Evolutionary conservation across 2,888 invertebrate genomes (phyloP).

Genomic region (Thumatha senex): DNA sequence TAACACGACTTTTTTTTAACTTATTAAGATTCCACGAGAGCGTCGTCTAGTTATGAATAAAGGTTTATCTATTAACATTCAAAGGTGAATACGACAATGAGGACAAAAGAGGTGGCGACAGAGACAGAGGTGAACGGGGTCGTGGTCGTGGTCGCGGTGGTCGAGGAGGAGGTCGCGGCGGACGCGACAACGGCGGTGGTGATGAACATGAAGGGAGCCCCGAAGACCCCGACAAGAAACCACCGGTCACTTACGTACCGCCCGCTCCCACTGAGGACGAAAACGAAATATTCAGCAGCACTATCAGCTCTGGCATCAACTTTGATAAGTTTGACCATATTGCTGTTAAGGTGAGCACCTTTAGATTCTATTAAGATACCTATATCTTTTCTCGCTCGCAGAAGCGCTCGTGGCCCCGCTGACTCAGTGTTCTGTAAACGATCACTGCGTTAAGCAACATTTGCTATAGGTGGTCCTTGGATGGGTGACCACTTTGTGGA

Average conservation of each 20-base stretch:
- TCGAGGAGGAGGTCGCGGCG: slow-evolving; percentile 41
- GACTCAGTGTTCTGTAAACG: too few relatives aligned
- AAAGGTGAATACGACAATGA: slow-evolving; percentile 29
- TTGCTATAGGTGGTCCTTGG: too few relatives aligned
- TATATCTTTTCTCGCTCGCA: too few relatives aligned
- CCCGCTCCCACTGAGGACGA: slow-evolving; percentile 89
- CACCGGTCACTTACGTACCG: slow-evolving; percentile 86
- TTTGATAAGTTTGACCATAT: slow-evolving; percentile 96
- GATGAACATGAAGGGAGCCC: slow-evolving; percentile 31
- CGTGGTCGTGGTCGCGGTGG: slow-evolving; percentile 54
- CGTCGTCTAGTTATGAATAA: too few relatives aligned
- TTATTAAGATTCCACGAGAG: too few relatives aligned
- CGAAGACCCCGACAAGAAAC: slow-evolving; percentile 48
- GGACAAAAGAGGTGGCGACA: slow-evolving; percentile 49
- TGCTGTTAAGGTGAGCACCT: slow-evolving; percentile 88
- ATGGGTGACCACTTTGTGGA: too few relatives aligned
- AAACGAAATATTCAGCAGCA: slow-evolving; percentile 86
- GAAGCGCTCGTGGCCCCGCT: too few relatives aligned
- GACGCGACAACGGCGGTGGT: slow-evolving; percentile 34
- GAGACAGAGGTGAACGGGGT: slow-evolving; percentile 50
- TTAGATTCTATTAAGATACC: neutral
- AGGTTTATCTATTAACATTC: neutral
- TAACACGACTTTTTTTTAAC: too few relatives aligned
- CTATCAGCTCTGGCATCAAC: slow-evolving; percentile 93
- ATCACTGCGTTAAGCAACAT: too few relatives aligned